Percentiles rank a stretch among this genome's conserved stretches.
Evolutionary conservation across 2,888 invertebrate genomes (phyloP).

Genomic region (Cheiracanthium punctorium): DNA sequence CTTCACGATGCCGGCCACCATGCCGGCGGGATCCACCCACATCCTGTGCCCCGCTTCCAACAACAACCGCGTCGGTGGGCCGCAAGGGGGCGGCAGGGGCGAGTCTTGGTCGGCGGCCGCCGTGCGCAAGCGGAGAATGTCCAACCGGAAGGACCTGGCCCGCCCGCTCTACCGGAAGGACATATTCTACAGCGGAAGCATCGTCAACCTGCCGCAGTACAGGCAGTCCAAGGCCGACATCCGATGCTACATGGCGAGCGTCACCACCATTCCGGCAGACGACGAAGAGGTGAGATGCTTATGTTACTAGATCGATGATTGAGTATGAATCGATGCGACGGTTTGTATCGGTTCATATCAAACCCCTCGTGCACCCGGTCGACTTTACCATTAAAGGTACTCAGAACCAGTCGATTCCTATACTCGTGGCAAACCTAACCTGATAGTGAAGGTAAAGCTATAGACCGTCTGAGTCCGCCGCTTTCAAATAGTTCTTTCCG

Average conservation of each 20-base stretch:
- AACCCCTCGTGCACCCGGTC: no score
- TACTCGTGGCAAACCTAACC: no score
- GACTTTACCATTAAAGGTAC: no score
- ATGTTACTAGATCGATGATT: no score
- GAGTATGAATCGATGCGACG: no score
- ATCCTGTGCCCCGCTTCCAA: constrained; percentile 47
- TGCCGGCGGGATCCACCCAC: constrained; percentile 34
- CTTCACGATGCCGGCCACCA: constrained; percentile 75
- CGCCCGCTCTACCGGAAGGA: constrained; percentile 91
- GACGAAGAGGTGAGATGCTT: constrained; percentile 8
- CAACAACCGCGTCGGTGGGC: constrained; percentile 79
- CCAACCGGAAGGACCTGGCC: constrained; percentile 81
- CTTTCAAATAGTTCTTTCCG: no score
- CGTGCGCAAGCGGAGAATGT: constrained; percentile 26
- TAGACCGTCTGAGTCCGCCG: no score
- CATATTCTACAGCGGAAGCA: constrained; percentile 90
- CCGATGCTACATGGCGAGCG: constrained; percentile 91
- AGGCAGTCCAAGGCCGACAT: constrained; percentile 90
- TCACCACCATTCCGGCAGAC: constrained; percentile 85
- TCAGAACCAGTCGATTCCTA: no score
- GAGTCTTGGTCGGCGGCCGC: constrained; percentile 47
- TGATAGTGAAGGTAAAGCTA: no score
- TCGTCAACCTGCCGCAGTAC: constrained; percentile 79
- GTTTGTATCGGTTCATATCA: no score
- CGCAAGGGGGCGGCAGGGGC: constrained; percentile 73